Percentiles rank a stretch among this genome's conserved stretches.
Evolutionary conservation across 2,113 vertebrate genomes (phyloP).

Genomic region (Esox niger): DNA sequence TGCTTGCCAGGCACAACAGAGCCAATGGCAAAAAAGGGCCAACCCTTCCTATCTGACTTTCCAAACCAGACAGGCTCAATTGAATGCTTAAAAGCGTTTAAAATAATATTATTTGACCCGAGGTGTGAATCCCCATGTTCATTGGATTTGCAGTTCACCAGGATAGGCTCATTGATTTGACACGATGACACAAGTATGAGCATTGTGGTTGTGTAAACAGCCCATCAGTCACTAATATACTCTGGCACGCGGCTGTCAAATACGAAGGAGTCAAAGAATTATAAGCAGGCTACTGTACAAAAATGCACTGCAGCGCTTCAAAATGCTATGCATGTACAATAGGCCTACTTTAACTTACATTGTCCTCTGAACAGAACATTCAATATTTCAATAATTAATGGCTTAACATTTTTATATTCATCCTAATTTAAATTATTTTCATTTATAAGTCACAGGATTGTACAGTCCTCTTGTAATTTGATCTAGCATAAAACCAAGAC

Average conservation of each 20-base stretch:
- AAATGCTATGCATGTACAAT: neutral
- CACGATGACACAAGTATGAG: conserved; percentile 40
- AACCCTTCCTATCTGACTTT: too few relatives aligned
- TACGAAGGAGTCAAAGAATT: conserved; percentile 39
- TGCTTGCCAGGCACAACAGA: too few relatives aligned
- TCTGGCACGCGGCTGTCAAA: conserved; percentile 34
- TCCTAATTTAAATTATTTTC: neutral
- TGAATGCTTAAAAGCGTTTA: too few relatives aligned
- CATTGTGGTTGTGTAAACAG: conserved; percentile 47
- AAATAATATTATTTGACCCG: too few relatives aligned
- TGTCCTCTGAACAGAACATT: neutral
- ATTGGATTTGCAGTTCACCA: conserved; percentile 42
- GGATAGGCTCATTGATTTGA: conserved; percentile 55
- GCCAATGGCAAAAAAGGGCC: too few relatives aligned
- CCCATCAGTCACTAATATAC: conserved; percentile 40
- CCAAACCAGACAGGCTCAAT: too few relatives aligned
- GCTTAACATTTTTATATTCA: neutral
- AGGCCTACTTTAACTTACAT: neutral
- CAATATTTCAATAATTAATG: too few relatives aligned
- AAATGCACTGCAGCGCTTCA: neutral
- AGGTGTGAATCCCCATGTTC: too few relatives aligned
- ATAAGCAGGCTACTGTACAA: neutral
- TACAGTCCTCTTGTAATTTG: neutral
- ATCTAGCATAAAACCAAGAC: conserved; percentile 4
- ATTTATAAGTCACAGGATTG: neutral